These are phyloP conservation scores for Galemys pyrenaicus DNA, from an alignment of 2,113 vertebrate genomes.

Conservation along the genomic window DNA sequence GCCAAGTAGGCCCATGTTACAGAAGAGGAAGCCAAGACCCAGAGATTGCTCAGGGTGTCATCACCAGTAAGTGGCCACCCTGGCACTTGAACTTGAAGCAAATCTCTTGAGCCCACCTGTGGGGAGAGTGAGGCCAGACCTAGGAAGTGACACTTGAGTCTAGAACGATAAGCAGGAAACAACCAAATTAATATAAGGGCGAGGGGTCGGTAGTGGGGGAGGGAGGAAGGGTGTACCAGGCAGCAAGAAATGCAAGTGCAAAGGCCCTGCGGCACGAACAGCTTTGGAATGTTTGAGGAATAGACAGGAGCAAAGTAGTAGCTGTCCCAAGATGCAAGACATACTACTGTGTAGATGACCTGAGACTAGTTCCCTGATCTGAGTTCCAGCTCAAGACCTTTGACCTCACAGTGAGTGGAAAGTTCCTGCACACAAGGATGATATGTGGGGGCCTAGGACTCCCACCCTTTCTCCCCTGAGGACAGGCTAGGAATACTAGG, in stretches of 20 bases:
- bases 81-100: neutral
- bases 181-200: neutral
- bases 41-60: neutral
- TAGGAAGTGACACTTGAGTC: neutral
- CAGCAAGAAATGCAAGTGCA: neutral
- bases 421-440: neutral
- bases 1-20: neutral
- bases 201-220: no score
- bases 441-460: neutral
- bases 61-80: neutral
- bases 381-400: neutral
- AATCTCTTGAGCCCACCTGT: neutral
- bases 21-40: neutral
- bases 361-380: neutral
- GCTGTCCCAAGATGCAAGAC: neutral
- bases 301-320: neutral
- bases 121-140: neutral
- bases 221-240: neutral
- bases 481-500: neutral
- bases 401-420: neutral
- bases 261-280: neutral
- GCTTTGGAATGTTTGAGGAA: neutral
- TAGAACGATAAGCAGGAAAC: neutral
- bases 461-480: neutral
- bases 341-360: neutral